A percentile compares a stretch with the other conserved stretches of the same genome.
Evolutionary conservation across 2,888 invertebrate species (phyloP).

Genomic region (Diogma glabrata): DNA sequence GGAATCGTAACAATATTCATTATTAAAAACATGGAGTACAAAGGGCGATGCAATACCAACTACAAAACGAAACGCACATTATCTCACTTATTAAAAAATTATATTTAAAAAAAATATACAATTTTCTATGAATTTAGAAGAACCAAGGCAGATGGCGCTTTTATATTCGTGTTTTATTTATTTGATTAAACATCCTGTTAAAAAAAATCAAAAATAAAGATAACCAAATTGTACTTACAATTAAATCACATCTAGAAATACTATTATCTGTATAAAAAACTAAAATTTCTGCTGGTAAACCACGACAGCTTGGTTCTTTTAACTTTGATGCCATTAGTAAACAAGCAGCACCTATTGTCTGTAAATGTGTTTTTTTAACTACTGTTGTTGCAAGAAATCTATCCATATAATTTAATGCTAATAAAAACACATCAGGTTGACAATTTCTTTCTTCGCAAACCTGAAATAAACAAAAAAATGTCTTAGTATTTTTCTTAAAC

Average conservation of each 20-base stretch:
- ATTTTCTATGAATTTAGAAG: too few relatives aligned
- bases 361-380: constrained; percentile 76
- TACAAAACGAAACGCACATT: too few relatives aligned
- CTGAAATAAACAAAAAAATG: constrained; percentile 39
- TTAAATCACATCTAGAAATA: constrained; percentile 71
- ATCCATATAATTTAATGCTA: constrained; percentile 89
- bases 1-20: too few relatives aligned
- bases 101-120: too few relatives aligned
- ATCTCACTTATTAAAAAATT: too few relatives aligned
- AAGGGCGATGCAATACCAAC: too few relatives aligned
- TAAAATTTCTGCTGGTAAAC: constrained; percentile 66
- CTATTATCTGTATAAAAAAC: constrained; percentile 92
- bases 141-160: too few relatives aligned
- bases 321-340: constrained; percentile 88
- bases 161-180: too few relatives aligned
- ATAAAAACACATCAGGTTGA: constrained; percentile 86
- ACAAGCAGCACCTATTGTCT: constrained; percentile 85
- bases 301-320: constrained; percentile 65
- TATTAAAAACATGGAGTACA: too few relatives aligned
- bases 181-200: too few relatives aligned
- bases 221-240: constrained; percentile 73
- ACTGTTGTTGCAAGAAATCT: constrained; percentile 77
- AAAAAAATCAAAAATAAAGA: too few relatives aligned
- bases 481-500: too few relatives aligned
- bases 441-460: constrained; percentile 89